These are phyloP conservation scores for Indicator maculatus DNA, from an alignment of 2,113 vertebrate species.

Conservation along the genomic window DNA sequence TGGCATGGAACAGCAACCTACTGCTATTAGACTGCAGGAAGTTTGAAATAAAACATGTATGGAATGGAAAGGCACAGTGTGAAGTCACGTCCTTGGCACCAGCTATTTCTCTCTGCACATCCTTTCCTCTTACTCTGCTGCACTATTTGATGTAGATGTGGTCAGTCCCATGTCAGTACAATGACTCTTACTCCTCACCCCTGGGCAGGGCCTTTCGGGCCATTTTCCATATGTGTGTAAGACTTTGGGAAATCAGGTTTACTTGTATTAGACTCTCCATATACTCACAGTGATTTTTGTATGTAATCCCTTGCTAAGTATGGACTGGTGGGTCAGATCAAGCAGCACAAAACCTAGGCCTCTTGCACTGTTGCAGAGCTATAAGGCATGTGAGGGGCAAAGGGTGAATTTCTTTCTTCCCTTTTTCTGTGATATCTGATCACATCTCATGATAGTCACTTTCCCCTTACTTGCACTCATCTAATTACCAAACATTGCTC, in stretches of 20 bases:
- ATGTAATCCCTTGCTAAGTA: background rate
- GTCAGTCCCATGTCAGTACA: background rate
- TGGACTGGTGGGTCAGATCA: background rate
- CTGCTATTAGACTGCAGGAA: background rate
- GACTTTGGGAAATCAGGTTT: background rate
- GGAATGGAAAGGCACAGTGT: background rate
- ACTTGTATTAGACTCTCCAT: background rate
- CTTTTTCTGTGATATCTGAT: background rate
- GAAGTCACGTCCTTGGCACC: background rate
- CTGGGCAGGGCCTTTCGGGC: accelerated
- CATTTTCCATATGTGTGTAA: background rate
- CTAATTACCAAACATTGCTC: slow-evolving; percentile 28
- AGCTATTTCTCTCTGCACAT: accelerated
- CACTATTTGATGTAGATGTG: background rate
- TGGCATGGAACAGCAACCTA: background rate
- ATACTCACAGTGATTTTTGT: background rate
- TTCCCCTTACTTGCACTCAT: slow-evolving; percentile 49
- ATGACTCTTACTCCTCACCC: background rate
- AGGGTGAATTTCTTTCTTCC: slow-evolving; percentile 1
- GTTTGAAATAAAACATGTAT: background rate
- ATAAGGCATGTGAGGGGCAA: background rate
- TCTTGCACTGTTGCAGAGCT: background rate
- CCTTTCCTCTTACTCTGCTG: background rate
- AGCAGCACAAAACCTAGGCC: background rate
- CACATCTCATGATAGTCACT: slow-evolving; percentile 28